Percentiles rank a stretch among this genome's conserved stretches.
These are phyloP conservation scores for Sialis lutaria DNA, from an alignment of 2,888 invertebrate species.

Conservation along the genomic window DNA sequence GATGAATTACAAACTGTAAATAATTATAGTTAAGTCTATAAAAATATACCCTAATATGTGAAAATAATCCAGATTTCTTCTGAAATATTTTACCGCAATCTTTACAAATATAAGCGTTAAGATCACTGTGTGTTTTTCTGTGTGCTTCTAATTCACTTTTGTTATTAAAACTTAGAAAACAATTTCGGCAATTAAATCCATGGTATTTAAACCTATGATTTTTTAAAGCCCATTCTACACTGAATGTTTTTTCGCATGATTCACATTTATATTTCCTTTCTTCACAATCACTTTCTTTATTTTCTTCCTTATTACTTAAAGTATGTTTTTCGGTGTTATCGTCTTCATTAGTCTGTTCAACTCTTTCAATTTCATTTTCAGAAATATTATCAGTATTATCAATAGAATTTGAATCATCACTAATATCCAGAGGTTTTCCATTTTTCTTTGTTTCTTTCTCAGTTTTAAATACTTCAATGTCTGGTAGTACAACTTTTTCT, in stretches of 20 bases:
- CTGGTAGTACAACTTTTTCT: too few species aligned
- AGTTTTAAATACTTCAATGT: too few species aligned
- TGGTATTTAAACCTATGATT: neutral
- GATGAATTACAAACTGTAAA: neutral
- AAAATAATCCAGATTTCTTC: neutral
- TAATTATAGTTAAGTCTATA: neutral
- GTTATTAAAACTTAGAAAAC: neutral
- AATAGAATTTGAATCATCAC: too few species aligned
- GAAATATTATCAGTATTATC: too few species aligned
- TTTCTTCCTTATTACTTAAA: too few species aligned
- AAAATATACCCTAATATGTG: slow-evolving; percentile 1
- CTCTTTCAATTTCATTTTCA: too few species aligned
- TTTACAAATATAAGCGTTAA: neutral
- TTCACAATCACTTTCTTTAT: too few species aligned
- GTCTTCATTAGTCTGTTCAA: too few species aligned
- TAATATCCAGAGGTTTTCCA: too few species aligned
- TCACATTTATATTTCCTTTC: neutral
- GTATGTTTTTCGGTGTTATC: too few species aligned
- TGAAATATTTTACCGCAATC: slow-evolving; percentile 2
- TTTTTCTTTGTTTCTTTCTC: too few species aligned
- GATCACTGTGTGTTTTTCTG: neutral
- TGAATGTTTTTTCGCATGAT: neutral
- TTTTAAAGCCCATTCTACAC: neutral
- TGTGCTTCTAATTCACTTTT: neutral
- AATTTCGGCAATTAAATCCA: neutral